Evolutionary conservation across 2,888 invertebrate species (phyloP).

Genomic region (Mystacides longicornis): DNA sequence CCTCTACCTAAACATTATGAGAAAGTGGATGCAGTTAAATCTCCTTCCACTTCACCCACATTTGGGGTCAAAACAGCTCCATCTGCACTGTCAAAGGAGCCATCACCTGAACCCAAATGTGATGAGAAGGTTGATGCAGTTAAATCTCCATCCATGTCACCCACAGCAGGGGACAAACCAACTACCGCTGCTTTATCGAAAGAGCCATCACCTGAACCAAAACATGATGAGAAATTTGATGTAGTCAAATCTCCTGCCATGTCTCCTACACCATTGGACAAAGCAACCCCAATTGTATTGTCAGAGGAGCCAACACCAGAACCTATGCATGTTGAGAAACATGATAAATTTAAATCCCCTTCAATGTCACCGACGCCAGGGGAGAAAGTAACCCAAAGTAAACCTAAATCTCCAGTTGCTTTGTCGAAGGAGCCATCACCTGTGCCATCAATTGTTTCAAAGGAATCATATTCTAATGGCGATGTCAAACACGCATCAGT

Average conservation of each 20-base stretch:
- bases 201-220: background rate
- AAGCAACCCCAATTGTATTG: background rate
- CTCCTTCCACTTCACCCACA: background rate
- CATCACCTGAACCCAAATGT: background rate
- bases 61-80: background rate
- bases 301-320: background rate
- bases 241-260: background rate
- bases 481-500: conserved; percentile 18
- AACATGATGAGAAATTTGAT: too few species aligned
- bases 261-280: background rate
- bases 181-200: background rate
- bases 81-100: background rate
- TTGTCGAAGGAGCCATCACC: background rate
- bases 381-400: background rate
- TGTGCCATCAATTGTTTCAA: background rate
- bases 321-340: conserved; percentile 9
- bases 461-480: conserved; percentile 17
- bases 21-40: background rate
- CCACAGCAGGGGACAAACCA: background rate
- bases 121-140: background rate
- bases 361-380: conserved; percentile 5
- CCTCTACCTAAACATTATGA: background rate
- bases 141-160: background rate
- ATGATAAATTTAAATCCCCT: conserved; percentile 6
- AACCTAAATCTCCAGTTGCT: background rate